Evolutionary conservation across 2,797 vertebrate species (phyloP).

Genomic region (Schizopygopsis malacanthus): DNA sequence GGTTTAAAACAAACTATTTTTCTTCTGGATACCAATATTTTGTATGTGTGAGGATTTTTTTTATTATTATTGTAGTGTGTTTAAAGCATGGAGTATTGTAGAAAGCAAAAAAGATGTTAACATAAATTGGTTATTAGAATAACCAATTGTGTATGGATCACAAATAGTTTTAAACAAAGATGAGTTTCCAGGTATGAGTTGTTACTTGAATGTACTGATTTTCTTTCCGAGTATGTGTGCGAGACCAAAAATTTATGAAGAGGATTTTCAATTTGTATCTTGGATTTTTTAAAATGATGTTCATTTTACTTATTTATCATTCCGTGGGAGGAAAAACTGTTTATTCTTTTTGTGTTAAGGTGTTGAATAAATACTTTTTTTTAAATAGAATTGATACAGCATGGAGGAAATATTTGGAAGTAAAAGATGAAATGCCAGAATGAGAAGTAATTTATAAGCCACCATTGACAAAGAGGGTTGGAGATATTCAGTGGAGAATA

Average conservation of each 20-base stretch:
- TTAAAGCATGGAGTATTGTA: not conserved
- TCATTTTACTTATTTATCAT: not conserved
- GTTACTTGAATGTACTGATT: not conserved
- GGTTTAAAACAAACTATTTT: not conserved
- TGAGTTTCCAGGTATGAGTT: not conserved
- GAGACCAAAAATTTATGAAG: not conserved
- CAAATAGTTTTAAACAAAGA: no score
- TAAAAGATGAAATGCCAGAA: not conserved
- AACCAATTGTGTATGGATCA: no score
- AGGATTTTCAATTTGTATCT: not conserved
- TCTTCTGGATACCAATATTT: not conserved
- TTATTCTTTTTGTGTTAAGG: not conserved
- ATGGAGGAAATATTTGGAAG: not conserved
- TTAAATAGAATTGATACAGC: not conserved
- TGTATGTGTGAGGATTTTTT: not conserved
- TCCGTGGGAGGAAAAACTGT: not conserved
- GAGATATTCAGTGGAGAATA: not conserved
- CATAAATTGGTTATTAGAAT: no score
- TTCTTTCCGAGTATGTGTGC: not conserved
- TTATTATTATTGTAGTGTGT: not conserved
- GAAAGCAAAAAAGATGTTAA: not conserved
- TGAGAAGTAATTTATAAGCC: not conserved
- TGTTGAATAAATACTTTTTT: not conserved
- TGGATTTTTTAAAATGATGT: not conserved
- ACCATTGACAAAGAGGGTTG: not conserved